phyloP scores from a whole-genome alignment of 64 coral and sea anemone species.

The Trachythela sp. region DNA sequence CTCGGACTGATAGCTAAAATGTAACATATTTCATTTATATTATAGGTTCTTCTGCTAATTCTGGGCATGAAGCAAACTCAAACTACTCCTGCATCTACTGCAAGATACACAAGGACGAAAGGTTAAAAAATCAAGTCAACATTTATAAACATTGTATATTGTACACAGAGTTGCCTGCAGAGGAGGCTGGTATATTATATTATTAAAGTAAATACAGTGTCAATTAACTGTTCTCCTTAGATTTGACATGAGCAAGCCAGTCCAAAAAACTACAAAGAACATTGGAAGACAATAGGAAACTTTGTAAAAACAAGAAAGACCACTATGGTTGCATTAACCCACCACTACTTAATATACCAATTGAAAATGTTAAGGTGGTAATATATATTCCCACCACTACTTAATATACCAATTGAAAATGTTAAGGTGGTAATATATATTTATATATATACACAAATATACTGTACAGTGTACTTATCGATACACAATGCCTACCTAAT shows the following conservation, averaged over 20 bases:
- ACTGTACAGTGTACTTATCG: too few species aligned
- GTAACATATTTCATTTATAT: neutral
- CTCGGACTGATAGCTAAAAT: neutral
- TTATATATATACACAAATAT: too few species aligned
- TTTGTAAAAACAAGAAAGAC: neutral
- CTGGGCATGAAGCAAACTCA: neutral
- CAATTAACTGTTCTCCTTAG: neutral
- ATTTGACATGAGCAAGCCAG: constrained; percentile 41
- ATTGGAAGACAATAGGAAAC: constrained; percentile 23
- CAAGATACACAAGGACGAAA: constrained; percentile 4
- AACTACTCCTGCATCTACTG: neutral
- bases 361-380: constrained; percentile 30
- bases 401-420: constrained; percentile 36
- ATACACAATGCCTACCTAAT: too few species aligned
- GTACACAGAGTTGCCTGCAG: neutral
- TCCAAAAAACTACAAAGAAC: too few species aligned
- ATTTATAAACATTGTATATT: too few species aligned
- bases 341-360: constrained; percentile 25
- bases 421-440: constrained; percentile 7
- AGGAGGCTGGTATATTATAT: neutral
- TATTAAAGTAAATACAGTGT: neutral
- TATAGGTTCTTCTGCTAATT: neutral
- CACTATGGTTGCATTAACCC: constrained; percentile 35
- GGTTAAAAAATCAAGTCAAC: constrained; percentile 30
- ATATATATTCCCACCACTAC: neutral